Evolutionary conservation across 2,113 vertebrate species (phyloP), one percentile per base, ranked within the genome.

Genomic region (Noturus placidus): DNA sequence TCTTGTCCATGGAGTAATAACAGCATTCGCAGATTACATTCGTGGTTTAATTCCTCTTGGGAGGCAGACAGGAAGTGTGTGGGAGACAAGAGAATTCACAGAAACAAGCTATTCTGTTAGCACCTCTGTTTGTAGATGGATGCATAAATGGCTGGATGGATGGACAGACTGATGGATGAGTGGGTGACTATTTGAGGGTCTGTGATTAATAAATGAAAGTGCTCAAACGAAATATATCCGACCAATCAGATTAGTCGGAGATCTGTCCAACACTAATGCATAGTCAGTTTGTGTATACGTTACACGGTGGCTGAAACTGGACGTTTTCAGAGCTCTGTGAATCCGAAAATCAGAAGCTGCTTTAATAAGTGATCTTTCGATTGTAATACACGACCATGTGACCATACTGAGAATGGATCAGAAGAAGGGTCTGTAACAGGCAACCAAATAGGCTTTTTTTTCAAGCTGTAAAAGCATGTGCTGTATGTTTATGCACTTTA

Each of bases 61-160:
- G 69, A 82, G 56, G 42, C 54, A 83, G 69, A 82, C 86, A 82
- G 85, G 85, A 86, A 86, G 77, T 80, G 85, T 81, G 85, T 54
- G 85, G 42, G 77, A 86, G 70, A 78, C 7, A 4, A 54, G 74
- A 79, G 59, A 86, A 50, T 69, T 84, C 65, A 54, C 52, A 78
- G 63, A 81, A 87, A 79, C 78, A 54, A 46, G 17, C 30, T 38
- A 54, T 65, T 56, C 22, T 81, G 13, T 81, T 52, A 56, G 61
- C 61, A 70, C 30, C 52, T 33, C 77, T 67, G 59, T 35, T 86
- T 65, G 50, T 81, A 52, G 61, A 81, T 87, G n/a, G 63, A 70
- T 81, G 14, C 13, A 59, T 81, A 30, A 70, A 74, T 19, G 46
- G 52, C 33, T n/a, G 67, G 83, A 56, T 74, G 67, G 56, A 85